Evolutionary conservation across 2,888 invertebrate species (phyloP), one percentile per base, ranked within the genome.

Genomic region (Idaea straminata): DNA sequence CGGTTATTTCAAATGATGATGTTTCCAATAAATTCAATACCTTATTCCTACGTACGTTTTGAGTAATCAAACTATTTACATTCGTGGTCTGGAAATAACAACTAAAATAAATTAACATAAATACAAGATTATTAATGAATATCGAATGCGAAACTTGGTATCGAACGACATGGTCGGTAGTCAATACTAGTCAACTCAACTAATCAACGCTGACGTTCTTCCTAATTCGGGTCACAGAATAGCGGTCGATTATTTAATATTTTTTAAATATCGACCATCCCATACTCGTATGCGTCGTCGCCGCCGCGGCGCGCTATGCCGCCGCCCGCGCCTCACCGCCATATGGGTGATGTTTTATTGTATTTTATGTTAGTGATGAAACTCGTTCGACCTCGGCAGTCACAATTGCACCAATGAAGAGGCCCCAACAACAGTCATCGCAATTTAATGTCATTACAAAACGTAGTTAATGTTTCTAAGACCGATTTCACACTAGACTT

Each of bases 401-500:
- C 77, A 78, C 86, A 88, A 86, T 87, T 91, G 86, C 79, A 78
- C 84, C 87, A 89, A 91, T 87, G 82, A 86, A 83, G 80, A 79
- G 78, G 81, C 81, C 76, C 68, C 75, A 77, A 80, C 78, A 82
- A 84, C 81, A 86, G 81, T 87, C 88, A 87, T 87, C 84, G 85
- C 86, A 89, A 88, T 88, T 89, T 86, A 86, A 86, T 67, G 85
- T 82, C 83, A 84, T 87, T 86, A 83, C 80, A 82, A n/a, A n/a
- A 81, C 77, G 65, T 66, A 73, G 13, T 25, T 3, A 25, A 25
- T 3, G 13, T 47, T 13, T 13, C 47, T 58, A 58, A 71, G 65
- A 64, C 64, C 64, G 63, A 64, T 34, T 67, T 69, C 65, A 69
- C 66, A 69, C 64, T 5, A 64, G 35, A 57, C 16, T 64, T 61